These are phyloP conservation scores for Crocidura indochinensis DNA, from an alignment of 2,797 vertebrate species.

Conservation along the genomic window DNA sequence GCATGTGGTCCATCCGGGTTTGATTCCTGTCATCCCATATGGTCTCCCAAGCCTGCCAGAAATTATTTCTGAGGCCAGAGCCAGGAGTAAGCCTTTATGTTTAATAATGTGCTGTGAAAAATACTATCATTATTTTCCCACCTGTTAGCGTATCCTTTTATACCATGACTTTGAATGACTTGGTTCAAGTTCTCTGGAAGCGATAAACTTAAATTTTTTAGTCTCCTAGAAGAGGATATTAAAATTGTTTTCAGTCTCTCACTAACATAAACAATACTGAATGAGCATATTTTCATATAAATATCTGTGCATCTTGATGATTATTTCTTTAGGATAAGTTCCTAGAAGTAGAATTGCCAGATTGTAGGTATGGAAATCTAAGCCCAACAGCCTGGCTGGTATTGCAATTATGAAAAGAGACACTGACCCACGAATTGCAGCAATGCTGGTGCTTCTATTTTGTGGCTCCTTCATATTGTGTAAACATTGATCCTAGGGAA, in stretches of 20 bases:
- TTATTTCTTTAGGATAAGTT: slow-evolving; percentile 42
- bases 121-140: slow-evolving; percentile 24
- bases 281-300: slow-evolving; percentile 6
- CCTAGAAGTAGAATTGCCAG: slow-evolving; percentile 27
- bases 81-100: too few species aligned
- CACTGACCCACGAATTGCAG: not conserved
- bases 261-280: slow-evolving; percentile 7
- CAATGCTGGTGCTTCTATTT: not conserved
- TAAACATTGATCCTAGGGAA: slow-evolving; percentile 7
- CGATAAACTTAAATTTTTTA: not conserved
- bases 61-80: too few species aligned
- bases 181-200: slow-evolving; percentile 46
- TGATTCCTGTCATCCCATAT: too few species aligned
- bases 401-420: not conserved
- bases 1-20: too few species aligned
- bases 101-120: slow-evolving; percentile 23
- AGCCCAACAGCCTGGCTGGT: not conserved
- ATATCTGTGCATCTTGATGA: slow-evolving; percentile 6
- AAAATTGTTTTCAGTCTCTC: slow-evolving; percentile 17
- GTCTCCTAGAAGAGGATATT: slow-evolving; percentile 13
- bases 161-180: slow-evolving; percentile 29
- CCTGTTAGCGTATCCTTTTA: not conserved
- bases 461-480: not conserved
- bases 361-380: slow-evolving; percentile 7
- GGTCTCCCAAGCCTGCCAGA: too few species aligned